Evolutionary conservation across 2,888 invertebrate genomes (phyloP).

Genomic region (Xanthostigma xanthostigma): DNA sequence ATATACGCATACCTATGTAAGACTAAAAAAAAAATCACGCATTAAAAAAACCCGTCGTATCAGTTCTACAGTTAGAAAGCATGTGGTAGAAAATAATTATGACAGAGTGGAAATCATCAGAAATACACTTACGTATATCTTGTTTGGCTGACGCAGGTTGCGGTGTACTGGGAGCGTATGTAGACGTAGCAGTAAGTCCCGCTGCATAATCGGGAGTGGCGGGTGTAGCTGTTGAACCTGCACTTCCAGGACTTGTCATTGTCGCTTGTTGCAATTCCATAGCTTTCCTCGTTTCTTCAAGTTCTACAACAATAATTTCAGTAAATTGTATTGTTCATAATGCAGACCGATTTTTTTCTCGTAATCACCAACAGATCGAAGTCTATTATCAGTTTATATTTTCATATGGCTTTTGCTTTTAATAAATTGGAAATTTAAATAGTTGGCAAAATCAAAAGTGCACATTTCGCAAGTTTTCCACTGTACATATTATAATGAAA

Average conservation of each 20-base stretch:
- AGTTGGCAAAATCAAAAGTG: too few species aligned
- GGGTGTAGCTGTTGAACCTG: constrained; percentile 20
- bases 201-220: constrained; percentile 72
- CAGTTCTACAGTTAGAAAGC: too few species aligned
- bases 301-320: constrained; percentile 26
- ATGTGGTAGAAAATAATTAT: too few species aligned
- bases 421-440: too few species aligned
- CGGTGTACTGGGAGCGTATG: constrained; percentile 28
- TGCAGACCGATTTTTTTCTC: neutral
- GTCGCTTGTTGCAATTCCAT: constrained; percentile 31
- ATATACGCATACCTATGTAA: neutral
- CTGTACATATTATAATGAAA: too few species aligned
- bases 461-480: too few species aligned
- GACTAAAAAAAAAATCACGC: too few species aligned
- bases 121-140: constrained; percentile 7
- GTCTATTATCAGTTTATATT: too few species aligned
- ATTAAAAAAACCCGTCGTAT: too few species aligned
- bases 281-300: constrained; percentile 50
- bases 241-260: constrained; percentile 20
- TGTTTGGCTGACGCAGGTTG: constrained; percentile 16
- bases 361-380: too few species aligned
- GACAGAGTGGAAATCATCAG: neutral
- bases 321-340: constrained; percentile 8
- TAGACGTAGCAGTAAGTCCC: constrained; percentile 47
- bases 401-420: too few species aligned